phyloP scores from a whole-genome alignment of 2,113 vertebrate genomes.

The Panurus biarmicus region DNA sequence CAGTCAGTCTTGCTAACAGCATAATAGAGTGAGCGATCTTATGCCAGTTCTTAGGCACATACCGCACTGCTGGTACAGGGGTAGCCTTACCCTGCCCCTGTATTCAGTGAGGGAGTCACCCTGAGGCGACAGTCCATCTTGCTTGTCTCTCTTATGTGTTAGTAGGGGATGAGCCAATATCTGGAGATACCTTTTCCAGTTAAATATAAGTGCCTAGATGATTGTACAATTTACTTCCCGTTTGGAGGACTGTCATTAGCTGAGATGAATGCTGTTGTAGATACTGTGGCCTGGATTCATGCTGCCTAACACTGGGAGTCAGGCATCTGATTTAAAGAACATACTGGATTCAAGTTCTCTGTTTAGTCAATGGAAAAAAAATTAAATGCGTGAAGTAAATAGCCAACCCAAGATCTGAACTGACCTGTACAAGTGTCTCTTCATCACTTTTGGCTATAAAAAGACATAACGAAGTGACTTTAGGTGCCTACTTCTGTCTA shows the following conservation, averaged over 20 bases:
- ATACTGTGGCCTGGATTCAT: background rate
- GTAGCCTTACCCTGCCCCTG: background rate
- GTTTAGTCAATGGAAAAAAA: background rate
- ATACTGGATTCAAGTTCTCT: background rate
- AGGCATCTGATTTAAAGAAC: background rate
- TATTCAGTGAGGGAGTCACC: background rate
- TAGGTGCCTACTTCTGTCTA: background rate
- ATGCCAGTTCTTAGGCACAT: background rate
- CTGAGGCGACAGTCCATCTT: background rate
- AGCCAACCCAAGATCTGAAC: background rate
- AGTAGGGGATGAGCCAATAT: background rate
- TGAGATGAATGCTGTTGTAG: background rate
- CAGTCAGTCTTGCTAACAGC: fast-evolving
- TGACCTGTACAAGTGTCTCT: background rate
- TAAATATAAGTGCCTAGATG: background rate
- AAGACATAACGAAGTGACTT: background rate
- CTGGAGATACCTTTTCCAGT: background rate
- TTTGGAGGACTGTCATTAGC: background rate
- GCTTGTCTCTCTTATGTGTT: background rate
- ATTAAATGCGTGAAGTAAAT: background rate
- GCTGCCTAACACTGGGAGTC: background rate
- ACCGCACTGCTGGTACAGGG: background rate
- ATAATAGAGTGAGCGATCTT: background rate
- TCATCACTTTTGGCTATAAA: background rate
- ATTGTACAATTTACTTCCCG: background rate